A percentile compares a stretch with the other conserved stretches of the same genome.
These are phyloP conservation scores for Cactoblastis cactorum DNA, from an alignment of 2,888 invertebrate genomes.

Conservation along the genomic window DNA sequence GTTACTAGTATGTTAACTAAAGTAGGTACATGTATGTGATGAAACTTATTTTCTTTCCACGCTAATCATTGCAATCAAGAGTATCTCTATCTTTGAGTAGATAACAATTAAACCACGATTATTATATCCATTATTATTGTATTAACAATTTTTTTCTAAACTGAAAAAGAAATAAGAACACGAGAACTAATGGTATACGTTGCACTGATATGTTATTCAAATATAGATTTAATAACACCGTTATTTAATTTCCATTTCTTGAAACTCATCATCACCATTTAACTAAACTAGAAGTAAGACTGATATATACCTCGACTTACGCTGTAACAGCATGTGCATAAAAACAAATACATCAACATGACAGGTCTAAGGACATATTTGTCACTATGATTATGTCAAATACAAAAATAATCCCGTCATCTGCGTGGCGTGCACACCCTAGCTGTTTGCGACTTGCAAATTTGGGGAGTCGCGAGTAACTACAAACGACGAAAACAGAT, in stretches of 20 bases:
- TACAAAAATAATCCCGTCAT: conserved; percentile 79
- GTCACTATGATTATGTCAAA: conserved; percentile 80
- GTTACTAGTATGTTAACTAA: too few relatives aligned
- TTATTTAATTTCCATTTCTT: conserved; percentile 1
- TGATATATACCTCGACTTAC: neutral
- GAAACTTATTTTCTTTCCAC: too few relatives aligned
- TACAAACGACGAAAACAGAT: conserved; percentile 57
- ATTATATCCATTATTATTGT: too few relatives aligned
- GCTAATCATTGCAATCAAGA: too few relatives aligned
- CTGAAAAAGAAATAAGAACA: too few relatives aligned
- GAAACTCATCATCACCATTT: conserved; percentile 4
- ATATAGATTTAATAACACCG: too few relatives aligned
- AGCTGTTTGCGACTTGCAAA: conserved; percentile 66
- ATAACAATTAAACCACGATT: too few relatives aligned
- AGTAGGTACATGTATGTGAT: too few relatives aligned
- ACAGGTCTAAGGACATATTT: conserved; percentile 73
- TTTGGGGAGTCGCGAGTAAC: conserved; percentile 56
- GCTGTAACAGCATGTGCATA: conserved; percentile 34
- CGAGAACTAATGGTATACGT: too few relatives aligned
- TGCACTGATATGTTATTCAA: too few relatives aligned
- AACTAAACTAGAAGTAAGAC: neutral
- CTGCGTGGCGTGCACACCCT: conserved; percentile 72
- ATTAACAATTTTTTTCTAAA: too few relatives aligned
- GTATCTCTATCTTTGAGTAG: too few relatives aligned
- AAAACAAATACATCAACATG: conserved; percentile 54